These are phyloP conservation scores for Hipposideros larvatus DNA, from an alignment of 2,797 vertebrate species.

Conservation along the genomic window DNA sequence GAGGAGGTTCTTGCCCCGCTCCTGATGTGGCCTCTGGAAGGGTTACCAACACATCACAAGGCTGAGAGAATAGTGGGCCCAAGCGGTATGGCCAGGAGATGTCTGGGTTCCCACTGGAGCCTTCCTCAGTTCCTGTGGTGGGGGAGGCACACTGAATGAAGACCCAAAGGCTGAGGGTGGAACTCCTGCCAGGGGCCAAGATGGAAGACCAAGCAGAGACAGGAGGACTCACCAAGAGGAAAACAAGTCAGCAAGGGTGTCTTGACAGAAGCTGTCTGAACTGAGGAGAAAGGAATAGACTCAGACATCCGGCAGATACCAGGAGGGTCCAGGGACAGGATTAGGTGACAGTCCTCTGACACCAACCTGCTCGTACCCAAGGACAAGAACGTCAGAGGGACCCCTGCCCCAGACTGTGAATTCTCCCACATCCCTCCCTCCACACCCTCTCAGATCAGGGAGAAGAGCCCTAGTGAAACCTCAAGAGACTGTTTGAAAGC, in stretches of 20 bases:
- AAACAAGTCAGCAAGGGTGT: not conserved
- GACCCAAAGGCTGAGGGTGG: not conserved
- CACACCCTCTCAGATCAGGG: not conserved
- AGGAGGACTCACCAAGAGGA: no score
- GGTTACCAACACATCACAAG: not conserved
- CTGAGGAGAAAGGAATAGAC: not conserved
- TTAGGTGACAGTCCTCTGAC: not conserved
- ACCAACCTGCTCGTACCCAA: not conserved
- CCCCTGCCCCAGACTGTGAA: not conserved
- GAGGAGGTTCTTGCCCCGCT: no score
- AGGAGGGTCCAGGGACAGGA: not conserved
- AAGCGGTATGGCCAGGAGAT: not conserved
- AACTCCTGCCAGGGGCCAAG: not conserved
- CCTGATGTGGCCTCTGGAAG: not conserved
- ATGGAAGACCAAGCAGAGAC: not conserved
- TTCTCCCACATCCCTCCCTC: not conserved
- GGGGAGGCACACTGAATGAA: not conserved
- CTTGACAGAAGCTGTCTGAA: not conserved
- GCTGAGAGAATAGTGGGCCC: not conserved
- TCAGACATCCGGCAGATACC: not conserved
- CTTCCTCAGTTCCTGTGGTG: not conserved
- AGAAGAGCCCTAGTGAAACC: not conserved
- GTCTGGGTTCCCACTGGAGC: fast-evolving
- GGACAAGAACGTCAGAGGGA: not conserved
- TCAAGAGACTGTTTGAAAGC: not conserved